Evolutionary conservation across 2,888 invertebrate genomes (phyloP).

Genomic region (Acleris holmiana): DNA sequence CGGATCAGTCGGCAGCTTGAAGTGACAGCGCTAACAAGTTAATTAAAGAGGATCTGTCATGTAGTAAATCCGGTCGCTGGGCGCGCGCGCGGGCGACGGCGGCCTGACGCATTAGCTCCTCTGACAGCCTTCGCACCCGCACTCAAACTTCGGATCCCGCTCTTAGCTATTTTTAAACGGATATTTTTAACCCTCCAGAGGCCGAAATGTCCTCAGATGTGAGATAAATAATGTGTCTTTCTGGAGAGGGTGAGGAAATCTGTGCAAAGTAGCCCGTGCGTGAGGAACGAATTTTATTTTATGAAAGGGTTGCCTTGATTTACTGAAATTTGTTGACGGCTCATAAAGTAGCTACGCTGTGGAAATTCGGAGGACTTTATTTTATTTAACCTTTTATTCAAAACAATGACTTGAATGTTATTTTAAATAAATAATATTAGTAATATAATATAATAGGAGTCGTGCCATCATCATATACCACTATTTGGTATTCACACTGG

Average conservation of each 20-base stretch:
- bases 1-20: conserved; percentile 46
- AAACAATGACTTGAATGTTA: conserved; percentile 2
- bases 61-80: conserved; percentile 46
- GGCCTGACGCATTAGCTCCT: conserved; percentile 15
- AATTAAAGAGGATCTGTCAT: conserved; percentile 65
- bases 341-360: conserved; percentile 15
- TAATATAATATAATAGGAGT: no score
- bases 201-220: conserved; percentile 24
- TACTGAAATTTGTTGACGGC: conserved; percentile 35
- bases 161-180: conserved; percentile 41
- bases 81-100: conserved; percentile 25
- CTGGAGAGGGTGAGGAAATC: conserved; percentile 25
- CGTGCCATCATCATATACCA: no score
- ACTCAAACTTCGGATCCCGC: conserved; percentile 48
- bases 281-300: conserved; percentile 30
- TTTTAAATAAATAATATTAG: not conserved
- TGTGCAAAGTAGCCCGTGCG: conserved; percentile 32
- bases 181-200: conserved; percentile 31
- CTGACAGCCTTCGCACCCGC: conserved; percentile 50
- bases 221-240: conserved; percentile 32
- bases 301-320: conserved; percentile 35
- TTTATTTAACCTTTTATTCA: conserved; percentile 5
- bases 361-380: conserved; percentile 13
- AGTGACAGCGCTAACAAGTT: conserved; percentile 59
- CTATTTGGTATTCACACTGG: no score